phyloP scores from a whole-genome alignment of 2,888 invertebrate species.

The Phortica magna region DNA sequence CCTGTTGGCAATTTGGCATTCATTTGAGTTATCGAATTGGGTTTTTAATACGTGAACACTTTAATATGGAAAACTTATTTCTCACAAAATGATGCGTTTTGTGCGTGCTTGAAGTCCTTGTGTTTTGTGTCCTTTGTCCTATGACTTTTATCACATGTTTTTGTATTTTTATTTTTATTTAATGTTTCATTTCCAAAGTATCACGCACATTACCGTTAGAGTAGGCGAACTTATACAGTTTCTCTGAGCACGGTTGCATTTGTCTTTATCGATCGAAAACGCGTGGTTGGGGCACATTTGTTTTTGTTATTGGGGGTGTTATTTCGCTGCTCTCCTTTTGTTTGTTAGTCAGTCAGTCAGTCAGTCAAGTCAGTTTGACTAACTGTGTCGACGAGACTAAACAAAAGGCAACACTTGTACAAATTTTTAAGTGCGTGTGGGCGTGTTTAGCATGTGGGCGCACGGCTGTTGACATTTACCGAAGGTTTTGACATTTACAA shows the following conservation, averaged over 20 bases:
- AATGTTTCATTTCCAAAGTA: conserved; percentile 8
- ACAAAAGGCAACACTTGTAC: background rate
- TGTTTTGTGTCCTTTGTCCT: conserved; percentile 30
- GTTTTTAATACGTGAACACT: background rate
- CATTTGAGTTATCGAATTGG: conserved; percentile 52
- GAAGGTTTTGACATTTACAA: conserved; percentile 44
- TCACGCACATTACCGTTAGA: conserved; percentile 23
- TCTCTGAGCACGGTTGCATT: conserved; percentile 36
- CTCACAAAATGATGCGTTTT: conserved; percentile 41
- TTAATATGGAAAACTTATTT: conserved; percentile 21
- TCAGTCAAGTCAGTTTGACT: conserved; percentile 10
- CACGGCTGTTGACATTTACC: background rate
- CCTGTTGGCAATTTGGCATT: conserved; percentile 60
- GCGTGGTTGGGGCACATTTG: background rate
- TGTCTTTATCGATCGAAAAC: conserved; percentile 37
- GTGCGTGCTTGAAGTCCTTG: background rate
- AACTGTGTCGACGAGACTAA: conserved; percentile 9
- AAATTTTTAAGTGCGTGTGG: conserved; percentile 27
- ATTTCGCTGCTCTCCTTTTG: conserved; percentile 46
- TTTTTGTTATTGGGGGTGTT: conserved; percentile 5
- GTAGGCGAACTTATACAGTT: conserved; percentile 33
- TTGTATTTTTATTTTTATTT: background rate
- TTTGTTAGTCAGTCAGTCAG: conserved; percentile 50
- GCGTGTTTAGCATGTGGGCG: background rate
- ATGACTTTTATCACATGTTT: background rate